Base-by-base conservation (phyloP, 2,888 invertebrate species). In the Nasonia oneida region DNA sequence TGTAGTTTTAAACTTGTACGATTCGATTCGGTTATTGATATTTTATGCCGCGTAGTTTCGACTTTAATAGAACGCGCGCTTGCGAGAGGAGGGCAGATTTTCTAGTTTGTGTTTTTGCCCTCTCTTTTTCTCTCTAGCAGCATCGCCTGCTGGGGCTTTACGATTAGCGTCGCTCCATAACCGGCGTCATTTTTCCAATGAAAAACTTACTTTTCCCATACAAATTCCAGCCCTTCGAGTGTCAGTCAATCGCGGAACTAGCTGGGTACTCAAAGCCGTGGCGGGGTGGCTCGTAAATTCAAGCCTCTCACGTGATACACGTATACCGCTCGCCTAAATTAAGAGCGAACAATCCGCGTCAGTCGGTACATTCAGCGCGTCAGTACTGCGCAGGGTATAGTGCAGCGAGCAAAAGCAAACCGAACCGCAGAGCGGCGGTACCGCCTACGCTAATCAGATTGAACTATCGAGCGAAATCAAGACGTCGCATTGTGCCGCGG, bases 401-500 rank as follows among this genome's bases (percentile, higher is more conserved):
- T 37, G 37, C 37, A 37, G 3, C 37, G 29, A 37, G 37, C 23
- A 23, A 64, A 64, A 64, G 23, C 64, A 64, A 23, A 64, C 10
- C 33, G 4, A 23, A 64, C 64, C 23, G 64, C 64, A 37, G n/a
- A 23, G 29, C 12, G 42, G n/a, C 3, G 37, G 33, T 61, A 18
- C 23, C n/a, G 53, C 53, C 53, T 53, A 73, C 57, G 83, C 85
- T 87, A 85, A 87, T 87, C 78, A 83, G 81, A 83, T 87, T 79
- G 84, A 79, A 79, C 81, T 81, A 83, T 84, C 57, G 74, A 53
- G 79, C 70, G 50, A 84, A 87, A 87, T 87, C 81, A 87, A 86
- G 85, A 83, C 73, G 42, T 74, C 67, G 12, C 23, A 53, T 79
- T 71, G 75, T 79, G 29, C 18, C 29, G 39, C 39, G 15, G 23